Evolutionary conservation across 2,888 invertebrate genomes (phyloP), one percentile per base, ranked within the genome.

Genomic region (Lasioglossum leucozonium): DNA sequence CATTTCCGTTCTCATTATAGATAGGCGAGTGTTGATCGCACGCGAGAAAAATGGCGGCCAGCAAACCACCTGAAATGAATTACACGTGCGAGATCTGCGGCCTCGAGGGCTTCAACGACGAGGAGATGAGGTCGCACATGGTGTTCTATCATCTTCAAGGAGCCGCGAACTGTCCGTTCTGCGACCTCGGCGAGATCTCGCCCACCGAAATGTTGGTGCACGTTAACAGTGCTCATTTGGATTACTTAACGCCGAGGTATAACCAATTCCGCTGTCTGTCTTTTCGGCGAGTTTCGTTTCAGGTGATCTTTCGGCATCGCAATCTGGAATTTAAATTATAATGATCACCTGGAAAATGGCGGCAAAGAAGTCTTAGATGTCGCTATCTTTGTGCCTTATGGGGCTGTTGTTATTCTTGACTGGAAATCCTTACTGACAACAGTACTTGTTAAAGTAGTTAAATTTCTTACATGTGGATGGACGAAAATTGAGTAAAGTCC

Each of bases 71-170:
- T 81, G 96, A 96, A 92, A 95, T 96, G 91, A 96, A 95, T 92
- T 96, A 97, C 94, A 96, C 97, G 79, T 98, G 98, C 95, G 98
- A 98, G 95, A 97, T 98, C 87, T 98, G 98, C 94, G 98, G 98
- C n/a, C 96, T 97, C 88, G 97, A 98, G 91, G 97, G 97, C 34
- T 96, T 98, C 85, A 97, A 96, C 83, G 97, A 97, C 93, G 97
- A 97, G 86, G 97, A 97, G 89, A 97, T 98, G 97, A 95, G 98
- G 86, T 96, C 96, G 34, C 98, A 98, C 94, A 98, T 98, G 84
- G 96, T 97, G 79, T 96, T 97, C 72, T 97, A 97, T 90, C 98
- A 98, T 94, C 96, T 98, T 16, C 97, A 97, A 86, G 97, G 97
- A 0, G 96, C 97, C 87, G 97, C 97, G 16, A 97, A 97, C 75